Conservation (phyloP, 1,140 invertebrate species). For the Alviniconcha marisindica region DNA sequence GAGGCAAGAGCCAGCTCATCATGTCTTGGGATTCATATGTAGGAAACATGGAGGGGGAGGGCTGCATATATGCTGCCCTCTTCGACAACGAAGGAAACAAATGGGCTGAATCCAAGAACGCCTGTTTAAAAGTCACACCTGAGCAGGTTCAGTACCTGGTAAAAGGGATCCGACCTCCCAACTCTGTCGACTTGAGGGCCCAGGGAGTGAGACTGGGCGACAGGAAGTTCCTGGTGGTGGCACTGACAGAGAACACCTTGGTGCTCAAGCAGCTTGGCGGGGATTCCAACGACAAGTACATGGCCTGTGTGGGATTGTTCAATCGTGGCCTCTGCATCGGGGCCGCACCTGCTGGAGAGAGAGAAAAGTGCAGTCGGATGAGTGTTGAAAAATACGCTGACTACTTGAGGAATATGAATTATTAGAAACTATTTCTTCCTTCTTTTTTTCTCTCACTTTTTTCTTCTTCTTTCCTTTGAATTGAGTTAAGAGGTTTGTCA, state of each 20-base stretch:
- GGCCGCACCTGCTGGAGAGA: constrained; percentile 25
- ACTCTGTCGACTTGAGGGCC: neutral
- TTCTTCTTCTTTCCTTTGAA: too few relatives aligned
- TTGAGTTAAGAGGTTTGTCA: too few relatives aligned
- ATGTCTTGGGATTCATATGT: constrained; percentile 42
- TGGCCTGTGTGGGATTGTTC: constrained; percentile 22
- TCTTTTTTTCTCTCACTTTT: neutral
- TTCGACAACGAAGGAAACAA: constrained; percentile 29
- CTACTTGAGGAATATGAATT: constrained; percentile 15
- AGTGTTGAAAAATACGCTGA: constrained; percentile 14
- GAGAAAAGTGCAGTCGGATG: constrained; percentile 18
- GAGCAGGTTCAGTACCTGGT: neutral
- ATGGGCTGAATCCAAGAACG: constrained; percentile 23
- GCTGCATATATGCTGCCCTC: constrained; percentile 31
- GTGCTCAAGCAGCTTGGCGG: constrained; percentile 29
- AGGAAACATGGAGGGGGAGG: constrained; percentile 28
- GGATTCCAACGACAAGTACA: constrained; percentile 25
- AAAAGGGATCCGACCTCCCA: neutral
- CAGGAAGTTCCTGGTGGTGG: constrained; percentile 19
- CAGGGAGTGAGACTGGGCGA: constrained; percentile 13
- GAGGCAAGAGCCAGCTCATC: neutral
- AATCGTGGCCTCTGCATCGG: neutral
- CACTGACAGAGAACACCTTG: neutral
- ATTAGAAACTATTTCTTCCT: neutral
- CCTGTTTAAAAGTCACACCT: neutral